A percentile compares a stretch with the other conserved stretches of the same genome.
Evolutionary conservation across 2,797 vertebrate species (phyloP).

Genomic region (Notamacropus eugenii): DNA sequence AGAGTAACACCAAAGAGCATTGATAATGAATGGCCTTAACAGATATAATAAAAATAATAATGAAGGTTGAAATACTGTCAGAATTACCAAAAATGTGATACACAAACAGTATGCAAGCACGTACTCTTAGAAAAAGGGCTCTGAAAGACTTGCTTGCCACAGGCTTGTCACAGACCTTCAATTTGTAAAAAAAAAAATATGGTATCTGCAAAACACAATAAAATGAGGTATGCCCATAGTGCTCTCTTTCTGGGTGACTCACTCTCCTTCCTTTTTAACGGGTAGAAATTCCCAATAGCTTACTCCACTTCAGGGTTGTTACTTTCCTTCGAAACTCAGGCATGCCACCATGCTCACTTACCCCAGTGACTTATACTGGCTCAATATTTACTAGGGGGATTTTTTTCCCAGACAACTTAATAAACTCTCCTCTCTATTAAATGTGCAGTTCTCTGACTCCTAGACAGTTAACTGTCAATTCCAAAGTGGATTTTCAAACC

Average conservation of each 20-base stretch:
- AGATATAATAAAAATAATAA: background rate
- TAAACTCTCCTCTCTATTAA: constrained; percentile 1
- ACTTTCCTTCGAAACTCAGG: background rate
- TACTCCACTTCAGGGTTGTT: background rate
- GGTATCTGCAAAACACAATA: background rate
- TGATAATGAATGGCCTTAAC: background rate
- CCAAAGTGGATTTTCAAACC: background rate
- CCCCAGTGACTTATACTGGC: background rate
- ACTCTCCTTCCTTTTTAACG: background rate
- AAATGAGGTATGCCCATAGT: background rate
- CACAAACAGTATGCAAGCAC: background rate
- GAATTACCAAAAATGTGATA: background rate
- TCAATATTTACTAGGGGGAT: background rate
- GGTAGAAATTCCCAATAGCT: background rate
- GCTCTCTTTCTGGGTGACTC: background rate
- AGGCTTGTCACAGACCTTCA: background rate
- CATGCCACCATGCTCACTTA: background rate
- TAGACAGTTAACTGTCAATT: background rate
- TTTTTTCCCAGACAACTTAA: background rate
- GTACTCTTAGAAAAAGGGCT: background rate
- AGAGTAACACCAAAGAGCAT: background rate
- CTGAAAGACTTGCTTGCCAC: background rate
- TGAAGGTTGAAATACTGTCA: background rate
- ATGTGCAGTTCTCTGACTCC: background rate
- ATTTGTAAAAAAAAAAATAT: background rate